Base-by-base conservation (phyloP, 2,797 vertebrate genomes). In the Lycodopsis pacificus region DNA sequence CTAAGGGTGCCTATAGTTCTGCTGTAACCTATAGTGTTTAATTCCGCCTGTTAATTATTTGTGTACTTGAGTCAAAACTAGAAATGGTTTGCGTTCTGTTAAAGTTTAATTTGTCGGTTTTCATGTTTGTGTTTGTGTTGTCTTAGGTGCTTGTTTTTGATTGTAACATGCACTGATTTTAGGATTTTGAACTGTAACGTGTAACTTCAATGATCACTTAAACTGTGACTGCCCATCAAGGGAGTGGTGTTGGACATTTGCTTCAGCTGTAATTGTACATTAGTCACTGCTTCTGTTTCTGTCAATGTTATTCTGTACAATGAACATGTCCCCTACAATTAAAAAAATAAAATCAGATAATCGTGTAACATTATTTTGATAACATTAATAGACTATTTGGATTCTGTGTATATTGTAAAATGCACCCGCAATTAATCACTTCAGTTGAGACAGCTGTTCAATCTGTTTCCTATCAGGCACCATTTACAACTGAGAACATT, bases 21-120 rank as follows among this genome's bases (percentile, higher is more conserved):
- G 9, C 5, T 2, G 57, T 51, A 25, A 73, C 84, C 67, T 49
- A 14, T 58, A 49, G 9, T 49, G 34, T 76, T 71, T 76, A 7
- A 72, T 72, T 59, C 44, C 34, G 61, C 2, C 17, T 54, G 19
- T 40, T 15, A 17, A 44, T 44, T 44, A 44, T 17, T 7, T 53
- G 34, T 30, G 34, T 49, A 49, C 48, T 49, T n/a, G 8, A 49
- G 20, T 20, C 19, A n/a, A 20, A 20, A 3, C 46, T 49, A 9
- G 17, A 49, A 20, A 49, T 49, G 46, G n/a, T 19, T 49, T 49
- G 46, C 46, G 2, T 48, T 49, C 19, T 49, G 46, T 49, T 15
- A 5, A 17, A 19, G 44, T 46, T 46, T 49, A 19, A 20, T 49
- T 49, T 49, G 19, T 49, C 46, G 8, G 19, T 7, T 48, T 46